phyloP scores from a whole-genome alignment of 37 sponge, comb jelly and placozoan genomes.

The Corticium candelabrum region DNA sequence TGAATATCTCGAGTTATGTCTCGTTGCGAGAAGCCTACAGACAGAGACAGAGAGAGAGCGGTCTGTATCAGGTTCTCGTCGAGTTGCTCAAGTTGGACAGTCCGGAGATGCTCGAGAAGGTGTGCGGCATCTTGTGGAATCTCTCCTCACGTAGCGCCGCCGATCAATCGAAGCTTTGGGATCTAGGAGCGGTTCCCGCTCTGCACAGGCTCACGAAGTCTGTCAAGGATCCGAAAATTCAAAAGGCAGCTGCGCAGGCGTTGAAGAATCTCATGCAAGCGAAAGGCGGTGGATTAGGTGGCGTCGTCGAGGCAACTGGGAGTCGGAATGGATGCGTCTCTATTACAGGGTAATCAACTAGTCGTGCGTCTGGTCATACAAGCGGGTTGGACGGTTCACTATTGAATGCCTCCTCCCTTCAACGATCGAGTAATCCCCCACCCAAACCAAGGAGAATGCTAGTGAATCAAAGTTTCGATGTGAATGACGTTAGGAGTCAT shows the following conservation, averaged over 20 bases:
- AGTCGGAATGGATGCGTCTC: background rate
- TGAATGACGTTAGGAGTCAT: too few relatives aligned
- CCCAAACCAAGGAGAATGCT: too few relatives aligned
- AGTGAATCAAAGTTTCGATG: too few relatives aligned
- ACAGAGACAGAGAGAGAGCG: slow-evolving; percentile 42
- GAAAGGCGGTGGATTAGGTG: slow-evolving; percentile 17
- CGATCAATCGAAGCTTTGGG: slow-evolving; percentile 76
- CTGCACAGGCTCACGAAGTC: slow-evolving; percentile 47
- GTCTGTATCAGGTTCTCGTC: slow-evolving; percentile 50
- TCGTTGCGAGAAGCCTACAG: slow-evolving; percentile 49
- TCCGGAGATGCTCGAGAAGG: slow-evolving; percentile 25
- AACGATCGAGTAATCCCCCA: too few relatives aligned
- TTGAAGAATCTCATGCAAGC: slow-evolving; percentile 59
- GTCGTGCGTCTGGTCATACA: too few relatives aligned
- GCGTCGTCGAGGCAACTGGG: background rate
- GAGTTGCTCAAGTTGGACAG: slow-evolving; percentile 53
- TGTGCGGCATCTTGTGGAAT: slow-evolving; percentile 77
- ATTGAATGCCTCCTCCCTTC: too few relatives aligned
- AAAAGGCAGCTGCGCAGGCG: slow-evolving; percentile 54
- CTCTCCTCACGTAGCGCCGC: slow-evolving; percentile 66
- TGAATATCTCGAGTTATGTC: slow-evolving; percentile 74
- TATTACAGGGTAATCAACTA: too few relatives aligned
- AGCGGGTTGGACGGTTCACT: too few relatives aligned
- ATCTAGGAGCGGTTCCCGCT: slow-evolving; percentile 58
- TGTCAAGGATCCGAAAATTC: slow-evolving; percentile 34